Evolutionary conservation across 2,113 vertebrate genomes (phyloP), one percentile per base, ranked within the genome.

Genomic region (Microtus ochrogaster): DNA sequence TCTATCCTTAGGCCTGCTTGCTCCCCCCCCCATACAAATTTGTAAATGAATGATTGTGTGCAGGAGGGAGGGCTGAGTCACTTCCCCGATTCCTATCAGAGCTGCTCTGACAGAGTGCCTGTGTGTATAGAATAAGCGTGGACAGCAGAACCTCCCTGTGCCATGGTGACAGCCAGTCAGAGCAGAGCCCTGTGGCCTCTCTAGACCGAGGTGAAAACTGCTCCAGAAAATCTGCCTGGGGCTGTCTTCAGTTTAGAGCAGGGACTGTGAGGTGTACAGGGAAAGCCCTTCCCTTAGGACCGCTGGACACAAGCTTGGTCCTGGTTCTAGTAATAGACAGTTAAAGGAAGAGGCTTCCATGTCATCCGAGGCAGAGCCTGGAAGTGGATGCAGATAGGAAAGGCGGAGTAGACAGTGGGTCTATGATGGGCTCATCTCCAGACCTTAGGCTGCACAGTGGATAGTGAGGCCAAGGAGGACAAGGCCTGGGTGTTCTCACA

Each of bases 81-180:
- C 33, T 3, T 13, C 13, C 24, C 2, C 9, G 13, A 49, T 47
- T 30, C 19, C 55, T 28, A 9, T 85, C 77, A 82, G 73, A 86
- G 78, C 63, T 17, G 47, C 77, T 87, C 19, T 68, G 17, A 72
- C 39, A 88, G 70, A 52, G n/a, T 58, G 41, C 65, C 44, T 92
- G 74, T 78, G 61, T n/a, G 77, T 24, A 22, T 22, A 70, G 63
- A n/a, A 36, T 36, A 44, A 72, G 21, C 36, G 79, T 19, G 13
- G 78, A 5, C 3, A 49, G 63, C 3, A 52, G 66, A 28, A 9
- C 10, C 39, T 33, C 11, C 14, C 17, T 0, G 1, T 0, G 41
- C 72, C 41, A 14, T 36, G n/a, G 5, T 4, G 3, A 7, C 30
- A 33, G 36, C 10, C 7, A 30, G n/a, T 22, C 2, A 0, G 41